Evolutionary conservation across 2,113 vertebrate species (phyloP).

Genomic region (Zosterops borbonicus): DNA sequence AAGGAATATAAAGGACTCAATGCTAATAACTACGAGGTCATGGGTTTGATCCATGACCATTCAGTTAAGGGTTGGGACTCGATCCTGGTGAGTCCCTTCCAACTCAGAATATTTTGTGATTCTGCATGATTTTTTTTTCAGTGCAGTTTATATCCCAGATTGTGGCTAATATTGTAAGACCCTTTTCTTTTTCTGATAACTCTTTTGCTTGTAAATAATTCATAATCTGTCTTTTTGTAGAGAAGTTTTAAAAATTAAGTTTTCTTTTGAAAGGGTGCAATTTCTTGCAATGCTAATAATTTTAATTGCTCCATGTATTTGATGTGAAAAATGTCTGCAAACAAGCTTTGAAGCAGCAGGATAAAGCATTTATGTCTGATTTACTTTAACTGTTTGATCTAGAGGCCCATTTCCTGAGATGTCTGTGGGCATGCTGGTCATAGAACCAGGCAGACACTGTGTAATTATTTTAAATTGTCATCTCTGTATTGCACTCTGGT

Average conservation of each 20-base stretch:
- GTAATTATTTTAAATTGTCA: background rate
- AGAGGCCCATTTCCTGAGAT: background rate
- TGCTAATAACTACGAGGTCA: background rate
- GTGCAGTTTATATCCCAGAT: background rate
- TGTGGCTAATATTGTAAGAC: background rate
- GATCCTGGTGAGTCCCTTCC: background rate
- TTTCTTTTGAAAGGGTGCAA: background rate
- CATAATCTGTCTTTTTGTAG: background rate
- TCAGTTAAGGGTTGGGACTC: background rate
- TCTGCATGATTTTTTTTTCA: background rate
- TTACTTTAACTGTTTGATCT: background rate
- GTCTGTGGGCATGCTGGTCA: background rate
- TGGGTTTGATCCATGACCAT: accelerated
- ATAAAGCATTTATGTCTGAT: background rate
- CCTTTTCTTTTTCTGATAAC: background rate
- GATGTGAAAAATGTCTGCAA: background rate
- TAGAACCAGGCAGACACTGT: background rate
- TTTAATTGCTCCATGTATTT: background rate
- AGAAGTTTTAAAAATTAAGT: background rate
- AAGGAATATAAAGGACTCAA: background rate
- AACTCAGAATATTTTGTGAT: background rate
- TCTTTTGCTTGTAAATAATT: background rate
- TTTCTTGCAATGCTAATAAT: background rate
- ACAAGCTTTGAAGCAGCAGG: background rate
- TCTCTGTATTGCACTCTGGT: background rate